These are phyloP conservation scores for Chrysolina haemoptera DNA, from an alignment of 2,888 invertebrate genomes.

Conservation along the genomic window DNA sequence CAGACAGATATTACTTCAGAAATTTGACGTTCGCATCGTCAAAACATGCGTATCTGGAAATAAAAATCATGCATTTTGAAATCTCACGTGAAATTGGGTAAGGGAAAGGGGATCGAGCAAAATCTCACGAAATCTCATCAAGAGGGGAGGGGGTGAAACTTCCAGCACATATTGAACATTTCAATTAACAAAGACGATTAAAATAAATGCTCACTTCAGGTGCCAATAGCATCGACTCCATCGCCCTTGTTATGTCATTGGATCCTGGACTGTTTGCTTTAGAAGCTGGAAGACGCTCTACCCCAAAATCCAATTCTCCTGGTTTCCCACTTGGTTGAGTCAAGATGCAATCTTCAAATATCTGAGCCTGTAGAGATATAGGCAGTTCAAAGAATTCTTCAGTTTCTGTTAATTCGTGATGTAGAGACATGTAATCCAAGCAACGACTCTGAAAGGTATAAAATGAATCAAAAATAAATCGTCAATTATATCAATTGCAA, in stretches of 20 bases:
- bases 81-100: no score
- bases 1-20: no score
- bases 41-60: no score
- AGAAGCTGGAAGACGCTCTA: constrained; percentile 32
- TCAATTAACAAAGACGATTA: neutral
- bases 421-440: constrained; percentile 72
- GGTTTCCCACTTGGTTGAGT: constrained; percentile 53
- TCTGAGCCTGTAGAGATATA: constrained; percentile 74
- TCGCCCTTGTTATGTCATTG: constrained; percentile 24
- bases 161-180: neutral
- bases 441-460: constrained; percentile 70
- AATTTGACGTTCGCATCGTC: no score
- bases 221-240: constrained; percentile 39
- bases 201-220: constrained; percentile 28
- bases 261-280: constrained; percentile 30
- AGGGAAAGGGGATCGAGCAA: no score
- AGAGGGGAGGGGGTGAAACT: no score
- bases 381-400: constrained; percentile 74
- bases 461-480: neutral
- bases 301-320: constrained; percentile 24
- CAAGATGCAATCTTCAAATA: constrained; percentile 70
- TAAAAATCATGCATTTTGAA: no score
- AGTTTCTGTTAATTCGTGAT: constrained; percentile 72
- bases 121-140: no score
- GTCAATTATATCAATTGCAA: constrained; percentile 2